Evolutionary conservation across 2,113 vertebrate genomes (phyloP), one percentile per base, ranked within the genome.

Genomic region (Mustelus asterias): DNA sequence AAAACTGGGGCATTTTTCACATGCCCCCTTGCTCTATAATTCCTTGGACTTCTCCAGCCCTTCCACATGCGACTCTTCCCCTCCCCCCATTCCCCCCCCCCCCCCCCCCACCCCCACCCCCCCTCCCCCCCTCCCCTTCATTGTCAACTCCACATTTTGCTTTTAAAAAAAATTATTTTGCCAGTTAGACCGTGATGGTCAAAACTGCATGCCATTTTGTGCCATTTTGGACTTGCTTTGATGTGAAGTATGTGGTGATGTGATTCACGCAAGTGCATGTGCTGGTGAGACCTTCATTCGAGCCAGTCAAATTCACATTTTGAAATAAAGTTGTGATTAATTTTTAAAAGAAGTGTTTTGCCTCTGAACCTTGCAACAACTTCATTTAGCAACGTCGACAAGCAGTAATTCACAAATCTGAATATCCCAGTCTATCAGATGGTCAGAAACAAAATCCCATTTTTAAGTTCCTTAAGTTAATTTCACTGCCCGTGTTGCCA

Each of bases 21-120:
- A 63, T 18, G 60, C 89, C 63, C 89, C 88, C 54, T 8, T 58
- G 86, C 48, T 93, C 54, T 90, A 90, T n/a, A 65, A 22, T 37
- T 65, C 89, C 60, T 93, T 65, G 89, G 89, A 93, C 89, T n/a
- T 41, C 60, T 18, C 60, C 63, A 9, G 60, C 89, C 63, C 89
- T 93, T 93, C 33, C 89, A 93, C 29, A 37, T 93, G 89, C 89
- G 89, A 93, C 89, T 93, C 89, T 93, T 63, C 60, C 60, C 63
- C 18, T 63, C 20, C n/a, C 60, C 33, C 60, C 60, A n/a, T n/a
- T n/a, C n/a, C n/a, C n/a, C 48, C 5, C 44, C 44, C 44, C 44
- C 44, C 2, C 44, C 44, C 44, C 1, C 44, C 48, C 48, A 4
- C 48, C 48, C 48, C n/a, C n/a, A n/a, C 48, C 5, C 44, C 44